phyloP scores from a whole-genome alignment of 2,888 invertebrate species.

The Ophion slaviceki region DNA sequence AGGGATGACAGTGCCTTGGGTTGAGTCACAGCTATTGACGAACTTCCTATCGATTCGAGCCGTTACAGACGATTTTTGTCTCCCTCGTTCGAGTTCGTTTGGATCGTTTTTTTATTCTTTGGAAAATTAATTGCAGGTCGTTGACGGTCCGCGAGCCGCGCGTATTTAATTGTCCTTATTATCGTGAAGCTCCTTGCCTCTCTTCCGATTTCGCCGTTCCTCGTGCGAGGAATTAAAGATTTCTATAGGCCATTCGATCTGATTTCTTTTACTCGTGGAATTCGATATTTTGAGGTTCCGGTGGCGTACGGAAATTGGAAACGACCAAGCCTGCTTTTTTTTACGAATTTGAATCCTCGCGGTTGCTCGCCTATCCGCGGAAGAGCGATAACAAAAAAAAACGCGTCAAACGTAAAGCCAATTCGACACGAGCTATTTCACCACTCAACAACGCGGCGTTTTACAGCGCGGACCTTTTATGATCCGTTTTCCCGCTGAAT shows the following conservation, averaged over 20 bases:
- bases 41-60: background rate
- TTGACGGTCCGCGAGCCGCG: slow-evolving; percentile 8
- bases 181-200: slow-evolving; percentile 5
- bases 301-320: too few species aligned
- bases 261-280: background rate
- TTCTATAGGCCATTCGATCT: background rate
- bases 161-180: slow-evolving; percentile 57
- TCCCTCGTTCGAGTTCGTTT: background rate
- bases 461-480: slow-evolving; percentile 11
- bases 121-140: slow-evolving; percentile 46
- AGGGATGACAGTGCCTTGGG: background rate
- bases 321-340: background rate
- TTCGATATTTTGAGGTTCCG: background rate
- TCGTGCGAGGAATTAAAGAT: background rate
- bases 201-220: too few species aligned
- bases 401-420: slow-evolving; percentile 7
- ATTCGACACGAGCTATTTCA: slow-evolving; percentile 12
- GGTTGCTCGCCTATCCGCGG: background rate
- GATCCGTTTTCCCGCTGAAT: slow-evolving; percentile 21
- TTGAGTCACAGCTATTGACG: background rate
- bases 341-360: background rate
- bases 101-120: background rate
- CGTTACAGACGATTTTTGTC: slow-evolving; percentile 14
- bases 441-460: slow-evolving; percentile 7
- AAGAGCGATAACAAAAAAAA: background rate